Base-by-base conservation (phyloP, 1,140 invertebrate species). In the Asobara japonica region DNA sequence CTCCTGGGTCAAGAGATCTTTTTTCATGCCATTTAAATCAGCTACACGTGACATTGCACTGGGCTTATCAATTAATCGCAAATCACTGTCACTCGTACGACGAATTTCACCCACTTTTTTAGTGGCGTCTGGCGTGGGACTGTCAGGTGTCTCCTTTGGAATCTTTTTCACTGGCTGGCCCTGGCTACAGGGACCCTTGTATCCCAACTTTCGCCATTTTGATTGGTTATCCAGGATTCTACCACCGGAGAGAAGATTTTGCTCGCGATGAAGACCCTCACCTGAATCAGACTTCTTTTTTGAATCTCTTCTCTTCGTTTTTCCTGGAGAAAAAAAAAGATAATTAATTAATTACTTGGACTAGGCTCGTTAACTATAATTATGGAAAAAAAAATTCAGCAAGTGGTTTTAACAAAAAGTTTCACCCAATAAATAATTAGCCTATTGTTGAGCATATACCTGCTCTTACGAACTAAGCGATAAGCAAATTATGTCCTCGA, bases 221-320 rank as follows among this genome's bases (percentile, higher is more conserved):
- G 79, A 70, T 74, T 87, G 85, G 71, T 84, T 88, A 74, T 87
- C 86, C 30, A 88, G 66, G 67, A 88, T 86, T 69, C 86, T 83
- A 69, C 86, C 86, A 45, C 87, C 87, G 0, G 86, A 84, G 27
- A 88, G 74, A 16, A 88, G 76, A 75, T 85, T 88, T 76, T 88
- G 87, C 78, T 87, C 87, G 8, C 87, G 80, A 76, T 85, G 81
- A 48, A 84, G 67, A 74, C 84, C 81, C 4, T 89, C 87, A 2
- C 83, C 83, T 8, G 88, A 83, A 70, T 88, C 89, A 3, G 81
- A 75, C 76, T 90, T 90, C 74, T 88, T 89, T 80, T 88, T 89
- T 61, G 86, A 87, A 78, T 88, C 88, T 80, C 87, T 85, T 86
- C 88, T 89, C 74, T 89, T 89, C 61, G 86, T 88, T 81, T 88